phyloP scores from a whole-genome alignment of 2,797 vertebrate species.

The Enteromius unitaeniatus region DNA sequence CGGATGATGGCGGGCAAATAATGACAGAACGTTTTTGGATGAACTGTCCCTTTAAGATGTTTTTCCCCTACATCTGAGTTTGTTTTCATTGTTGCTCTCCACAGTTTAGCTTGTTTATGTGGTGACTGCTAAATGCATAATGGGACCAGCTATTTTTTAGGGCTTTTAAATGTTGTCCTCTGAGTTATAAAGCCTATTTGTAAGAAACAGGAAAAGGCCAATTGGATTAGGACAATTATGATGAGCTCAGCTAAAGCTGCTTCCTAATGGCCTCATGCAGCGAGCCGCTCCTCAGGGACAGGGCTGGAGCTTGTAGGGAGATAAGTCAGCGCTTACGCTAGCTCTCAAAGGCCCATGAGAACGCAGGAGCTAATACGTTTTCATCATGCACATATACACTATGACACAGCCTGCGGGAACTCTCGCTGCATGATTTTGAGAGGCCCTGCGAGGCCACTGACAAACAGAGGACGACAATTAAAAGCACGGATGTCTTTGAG shows the following conservation, averaged over 20 bases:
- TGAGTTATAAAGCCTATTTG: conserved; percentile 56
- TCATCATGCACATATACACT: conserved; percentile 40
- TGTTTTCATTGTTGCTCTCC: conserved; percentile 39
- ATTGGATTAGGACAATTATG: conserved; percentile 62
- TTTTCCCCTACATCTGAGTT: not conserved
- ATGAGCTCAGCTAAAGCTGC: conserved; percentile 65
- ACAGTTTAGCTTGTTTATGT: conserved; percentile 60
- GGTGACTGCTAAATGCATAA: conserved; percentile 56
- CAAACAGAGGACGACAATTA: conserved; percentile 59
- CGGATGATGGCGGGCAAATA: not conserved
- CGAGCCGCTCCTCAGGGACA: conserved; percentile 39
- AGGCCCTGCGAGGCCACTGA: conserved; percentile 54
- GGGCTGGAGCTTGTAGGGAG: conserved; percentile 23
- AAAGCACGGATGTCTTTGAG: conserved; percentile 59
- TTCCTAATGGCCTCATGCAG: conserved; percentile 57
- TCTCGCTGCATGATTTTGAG: conserved; percentile 35
- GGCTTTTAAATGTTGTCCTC: conserved; percentile 63
- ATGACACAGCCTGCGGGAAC: conserved; percentile 50
- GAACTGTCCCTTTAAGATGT: not conserved
- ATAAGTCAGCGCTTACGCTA: conserved; percentile 53
- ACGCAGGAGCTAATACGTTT: conserved; percentile 57
- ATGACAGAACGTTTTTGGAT: not conserved
- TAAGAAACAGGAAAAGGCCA: conserved; percentile 63
- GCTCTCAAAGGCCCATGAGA: conserved; percentile 48
- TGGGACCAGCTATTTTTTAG: conserved; percentile 57